Conservation (phyloP, 35 echinoderm and acorn worm species). For the Ptychodera flava region DNA sequence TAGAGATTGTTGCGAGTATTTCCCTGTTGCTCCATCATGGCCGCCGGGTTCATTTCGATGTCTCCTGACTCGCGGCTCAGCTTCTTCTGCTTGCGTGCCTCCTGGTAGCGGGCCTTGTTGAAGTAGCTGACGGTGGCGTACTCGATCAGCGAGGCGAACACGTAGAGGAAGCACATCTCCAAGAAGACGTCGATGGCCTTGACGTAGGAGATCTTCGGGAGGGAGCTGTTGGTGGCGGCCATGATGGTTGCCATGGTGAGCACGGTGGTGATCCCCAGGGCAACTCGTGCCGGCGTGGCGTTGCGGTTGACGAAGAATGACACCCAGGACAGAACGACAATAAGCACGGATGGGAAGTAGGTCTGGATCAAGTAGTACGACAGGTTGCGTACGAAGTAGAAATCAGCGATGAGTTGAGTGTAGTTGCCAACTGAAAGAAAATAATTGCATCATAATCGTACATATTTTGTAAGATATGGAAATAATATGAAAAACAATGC, state of each 20-base stretch:
- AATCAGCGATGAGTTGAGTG: slow-evolving; percentile 57
- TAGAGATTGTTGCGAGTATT: background rate
- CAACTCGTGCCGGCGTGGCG: slow-evolving; percentile 75
- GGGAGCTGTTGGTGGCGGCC: slow-evolving; percentile 57
- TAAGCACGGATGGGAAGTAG: slow-evolving; percentile 71
- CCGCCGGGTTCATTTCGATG: background rate
- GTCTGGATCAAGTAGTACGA: slow-evolving; percentile 85
- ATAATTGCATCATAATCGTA: background rate
- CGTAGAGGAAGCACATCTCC: slow-evolving; percentile 6
- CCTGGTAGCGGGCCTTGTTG: background rate
- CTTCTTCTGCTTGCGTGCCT: background rate
- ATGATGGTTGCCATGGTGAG: slow-evolving; percentile 94
- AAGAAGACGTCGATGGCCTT: slow-evolving; percentile 68
- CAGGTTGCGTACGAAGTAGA: slow-evolving; percentile 79
- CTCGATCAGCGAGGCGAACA: background rate
- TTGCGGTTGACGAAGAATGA: slow-evolving; percentile 82
- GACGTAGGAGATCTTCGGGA: slow-evolving; percentile 86
- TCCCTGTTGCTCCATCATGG: background rate
- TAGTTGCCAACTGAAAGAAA: slow-evolving; percentile 79
- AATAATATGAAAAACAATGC: too few relatives aligned
- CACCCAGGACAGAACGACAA: slow-evolving; percentile 79
- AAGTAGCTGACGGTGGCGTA: background rate
- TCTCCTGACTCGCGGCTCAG: background rate
- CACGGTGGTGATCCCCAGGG: slow-evolving; percentile 86
- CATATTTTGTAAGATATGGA: too few relatives aligned